phyloP scores from a whole-genome alignment of 2,888 invertebrate species.

The Melanotus villosus region DNA sequence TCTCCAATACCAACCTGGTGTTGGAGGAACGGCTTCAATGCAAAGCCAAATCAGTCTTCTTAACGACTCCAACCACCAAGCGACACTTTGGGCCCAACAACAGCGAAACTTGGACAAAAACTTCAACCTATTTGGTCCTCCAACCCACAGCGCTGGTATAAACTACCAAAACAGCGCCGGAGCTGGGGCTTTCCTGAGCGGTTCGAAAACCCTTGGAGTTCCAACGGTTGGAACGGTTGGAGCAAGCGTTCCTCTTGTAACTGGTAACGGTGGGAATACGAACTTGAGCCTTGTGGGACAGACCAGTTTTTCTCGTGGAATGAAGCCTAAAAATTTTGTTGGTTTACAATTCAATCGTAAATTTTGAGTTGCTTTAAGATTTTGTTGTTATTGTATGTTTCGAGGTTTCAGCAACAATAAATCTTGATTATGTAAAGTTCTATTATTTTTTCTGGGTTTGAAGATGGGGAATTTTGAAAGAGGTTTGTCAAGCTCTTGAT shows the following conservation, averaged over 20 bases:
- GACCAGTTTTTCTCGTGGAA: slow-evolving; percentile 9
- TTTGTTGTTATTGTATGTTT: no score
- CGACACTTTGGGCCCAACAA: slow-evolving; percentile 30
- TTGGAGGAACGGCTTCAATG: slow-evolving; percentile 12
- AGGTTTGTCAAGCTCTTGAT: no score
- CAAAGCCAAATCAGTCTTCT: slow-evolving; percentile 2
- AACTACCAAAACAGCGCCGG: slow-evolving; percentile 22
- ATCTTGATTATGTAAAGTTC: no score
- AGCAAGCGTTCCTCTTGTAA: slow-evolving; percentile 16
- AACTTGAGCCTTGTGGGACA: slow-evolving; percentile 7
- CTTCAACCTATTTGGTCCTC: slow-evolving; percentile 21
- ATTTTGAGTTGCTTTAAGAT: slow-evolving; percentile 29
- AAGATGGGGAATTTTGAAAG: no score
- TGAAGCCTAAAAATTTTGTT: slow-evolving; percentile 16
- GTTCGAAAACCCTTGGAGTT: slow-evolving; percentile 11
- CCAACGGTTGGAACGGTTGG: slow-evolving; percentile 28
- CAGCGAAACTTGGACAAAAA: slow-evolving; percentile 36
- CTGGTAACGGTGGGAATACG: slow-evolving; percentile 13
- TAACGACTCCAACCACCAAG: slow-evolving; percentile 22
- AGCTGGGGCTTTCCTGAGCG: slow-evolving; percentile 21
- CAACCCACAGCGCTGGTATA: slow-evolving; percentile 28
- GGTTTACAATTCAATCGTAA: background rate
- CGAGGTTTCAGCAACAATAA: no score
- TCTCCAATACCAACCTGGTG: slow-evolving; percentile 1
- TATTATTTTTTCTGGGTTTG: no score